These are phyloP conservation scores for Amphipyra berbera DNA, from an alignment of 2,888 invertebrate genomes.

Conservation along the genomic window DNA sequence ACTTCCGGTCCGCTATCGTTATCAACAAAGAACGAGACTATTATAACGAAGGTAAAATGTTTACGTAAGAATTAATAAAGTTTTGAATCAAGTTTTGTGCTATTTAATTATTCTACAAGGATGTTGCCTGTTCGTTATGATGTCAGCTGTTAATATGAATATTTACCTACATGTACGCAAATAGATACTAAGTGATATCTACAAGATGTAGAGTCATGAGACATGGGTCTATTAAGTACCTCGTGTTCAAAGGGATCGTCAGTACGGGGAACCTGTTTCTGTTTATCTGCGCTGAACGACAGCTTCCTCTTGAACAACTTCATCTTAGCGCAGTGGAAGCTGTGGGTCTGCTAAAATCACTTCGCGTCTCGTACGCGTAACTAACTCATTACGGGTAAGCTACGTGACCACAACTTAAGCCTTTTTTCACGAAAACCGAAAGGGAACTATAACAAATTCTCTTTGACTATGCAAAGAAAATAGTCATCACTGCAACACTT, in stretches of 20 bases:
- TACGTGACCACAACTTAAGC: slow-evolving; percentile 47
- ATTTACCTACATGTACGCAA: slow-evolving; percentile 18
- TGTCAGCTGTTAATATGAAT: slow-evolving; percentile 37
- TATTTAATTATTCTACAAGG: slow-evolving; percentile 36
- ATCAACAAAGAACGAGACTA: slow-evolving; percentile 58
- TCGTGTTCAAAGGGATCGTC: slow-evolving; percentile 87
- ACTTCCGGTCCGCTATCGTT: slow-evolving; percentile 51
- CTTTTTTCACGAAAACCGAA: slow-evolving; percentile 36
- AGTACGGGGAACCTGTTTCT: slow-evolving; percentile 82
- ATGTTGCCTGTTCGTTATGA: slow-evolving; percentile 35
- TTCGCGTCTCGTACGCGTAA: slow-evolving; percentile 65
- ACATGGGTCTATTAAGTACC: slow-evolving; percentile 73
- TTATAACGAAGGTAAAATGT: slow-evolving; percentile 31
- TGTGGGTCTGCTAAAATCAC: slow-evolving; percentile 67
- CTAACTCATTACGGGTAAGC: slow-evolving; percentile 66
- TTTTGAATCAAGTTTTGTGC: slow-evolving; percentile 17
- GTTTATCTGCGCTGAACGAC: slow-evolving; percentile 87
- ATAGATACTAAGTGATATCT: slow-evolving; percentile 38
- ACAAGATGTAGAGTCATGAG: slow-evolving; percentile 38
- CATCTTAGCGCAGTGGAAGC: slow-evolving; percentile 74
- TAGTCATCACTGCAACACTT: slow-evolving; percentile 64
- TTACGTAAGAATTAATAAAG: slow-evolving; percentile 25
- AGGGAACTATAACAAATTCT: slow-evolving; percentile 60
- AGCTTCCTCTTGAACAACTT: slow-evolving; percentile 88
- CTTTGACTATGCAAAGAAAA: slow-evolving; percentile 70